A percentile compares a stretch with the other conserved stretches of the same genome.
phyloP scores from a whole-genome alignment of 2,797 vertebrate genomes.

The Diplodus puntazzo region DNA sequence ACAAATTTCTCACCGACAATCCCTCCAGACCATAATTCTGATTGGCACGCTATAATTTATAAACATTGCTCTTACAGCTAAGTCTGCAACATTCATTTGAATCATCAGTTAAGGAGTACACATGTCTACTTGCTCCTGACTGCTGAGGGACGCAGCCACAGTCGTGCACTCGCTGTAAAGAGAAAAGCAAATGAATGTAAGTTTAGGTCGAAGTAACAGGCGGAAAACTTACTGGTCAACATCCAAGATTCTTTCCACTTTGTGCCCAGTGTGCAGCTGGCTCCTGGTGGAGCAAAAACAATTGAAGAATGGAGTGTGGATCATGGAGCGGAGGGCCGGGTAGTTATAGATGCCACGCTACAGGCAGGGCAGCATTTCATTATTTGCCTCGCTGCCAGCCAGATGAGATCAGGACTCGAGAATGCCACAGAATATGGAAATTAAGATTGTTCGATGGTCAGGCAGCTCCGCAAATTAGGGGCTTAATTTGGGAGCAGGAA shows the following conservation, averaged over 20 bases:
- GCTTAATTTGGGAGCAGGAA: conserved; percentile 77
- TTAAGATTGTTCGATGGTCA: conserved; percentile 73
- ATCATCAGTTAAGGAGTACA: conserved; percentile 28
- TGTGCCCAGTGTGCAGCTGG: conserved; percentile 62
- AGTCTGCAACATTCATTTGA: conserved; percentile 31
- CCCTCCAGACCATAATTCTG: not conserved
- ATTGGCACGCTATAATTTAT: conserved; percentile 26
- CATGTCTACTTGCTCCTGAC: conserved; percentile 1
- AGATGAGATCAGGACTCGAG: conserved; percentile 73
- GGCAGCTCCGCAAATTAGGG: conserved; percentile 75
- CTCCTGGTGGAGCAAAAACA: conserved; percentile 51
- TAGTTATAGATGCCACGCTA: conserved; percentile 64
- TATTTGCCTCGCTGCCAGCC: conserved; percentile 63
- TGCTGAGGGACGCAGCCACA: conserved; percentile 25
- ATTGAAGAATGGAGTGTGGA: conserved; percentile 64
- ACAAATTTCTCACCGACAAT: conserved; percentile 28
- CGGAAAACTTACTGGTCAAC: conserved; percentile 56
- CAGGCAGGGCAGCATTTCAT: conserved; percentile 65
- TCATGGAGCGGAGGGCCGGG: conserved; percentile 45
- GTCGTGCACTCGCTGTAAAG: conserved; percentile 13
- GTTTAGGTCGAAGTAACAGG: conserved; percentile 36
- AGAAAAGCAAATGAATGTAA: conserved; percentile 32
- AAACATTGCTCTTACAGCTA: conserved; percentile 2
- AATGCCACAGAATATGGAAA: conserved; percentile 79
- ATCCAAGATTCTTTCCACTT: conserved; percentile 64